Conservation (phyloP, 1,140 invertebrate species). For the Bicyclus anynana region DNA sequence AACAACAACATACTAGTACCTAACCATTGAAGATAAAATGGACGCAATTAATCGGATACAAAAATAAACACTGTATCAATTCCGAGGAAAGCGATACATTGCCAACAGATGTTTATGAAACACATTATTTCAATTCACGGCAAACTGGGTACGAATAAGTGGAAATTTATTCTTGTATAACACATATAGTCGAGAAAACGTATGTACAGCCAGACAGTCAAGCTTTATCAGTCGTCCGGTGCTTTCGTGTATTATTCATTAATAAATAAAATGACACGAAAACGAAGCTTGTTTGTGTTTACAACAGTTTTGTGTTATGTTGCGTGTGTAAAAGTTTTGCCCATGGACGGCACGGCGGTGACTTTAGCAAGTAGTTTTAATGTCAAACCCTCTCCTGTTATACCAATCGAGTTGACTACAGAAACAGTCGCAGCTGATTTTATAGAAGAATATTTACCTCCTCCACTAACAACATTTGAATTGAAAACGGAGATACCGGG, state of each 20-base stretch:
- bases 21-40: neutral
- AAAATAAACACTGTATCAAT: neutral
- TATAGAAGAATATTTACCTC: no score
- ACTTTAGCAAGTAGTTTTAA: conserved; percentile 11
- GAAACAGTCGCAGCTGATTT: no score
- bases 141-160: conserved; percentile 4
- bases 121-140: neutral
- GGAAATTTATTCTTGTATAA: conserved; percentile 8
- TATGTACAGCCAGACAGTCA: conserved; percentile 25
- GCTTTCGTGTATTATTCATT: conserved; percentile 26
- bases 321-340: neutral
- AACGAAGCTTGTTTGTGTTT: conserved; percentile 1
- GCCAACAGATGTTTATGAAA: neutral
- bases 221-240: conserved; percentile 25
- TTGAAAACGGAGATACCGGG: neutral
- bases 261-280: conserved; percentile 1
- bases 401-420: neutral
- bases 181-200: conserved; percentile 1
- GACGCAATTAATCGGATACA: neutral
- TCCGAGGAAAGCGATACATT: neutral
- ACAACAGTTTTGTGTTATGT: conserved; percentile 11
- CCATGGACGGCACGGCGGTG: conserved; percentile 12
- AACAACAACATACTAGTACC: neutral
- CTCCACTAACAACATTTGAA: neutral
- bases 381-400: conserved; percentile 13